Conservation (phyloP, 2,113 vertebrate genomes). For the Microcebus ravelobensis region DNA sequence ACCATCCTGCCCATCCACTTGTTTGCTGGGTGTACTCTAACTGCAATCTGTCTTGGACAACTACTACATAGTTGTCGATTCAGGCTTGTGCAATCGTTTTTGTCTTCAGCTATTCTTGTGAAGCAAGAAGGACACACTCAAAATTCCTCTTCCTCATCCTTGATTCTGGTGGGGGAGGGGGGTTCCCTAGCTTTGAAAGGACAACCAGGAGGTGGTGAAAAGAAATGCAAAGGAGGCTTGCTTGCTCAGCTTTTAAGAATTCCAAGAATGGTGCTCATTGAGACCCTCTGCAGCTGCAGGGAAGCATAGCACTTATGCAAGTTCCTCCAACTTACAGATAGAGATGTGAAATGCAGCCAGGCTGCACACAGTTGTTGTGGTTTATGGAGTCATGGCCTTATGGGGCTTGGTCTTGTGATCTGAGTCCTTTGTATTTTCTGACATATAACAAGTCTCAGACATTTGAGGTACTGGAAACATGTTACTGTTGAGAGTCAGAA, state of each 20-base stretch:
- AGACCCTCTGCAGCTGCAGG: too few relatives aligned
- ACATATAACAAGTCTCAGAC: neutral
- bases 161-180: neutral
- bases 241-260: neutral
- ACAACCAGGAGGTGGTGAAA: neutral
- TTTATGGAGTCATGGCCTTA: neutral
- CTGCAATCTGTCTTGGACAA: neutral
- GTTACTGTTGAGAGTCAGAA: neutral
- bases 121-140: neutral
- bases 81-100: neutral
- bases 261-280: too few relatives aligned
- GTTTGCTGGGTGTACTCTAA: neutral
- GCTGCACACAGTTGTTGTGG: rapidly evolving
- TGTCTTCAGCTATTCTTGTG: neutral
- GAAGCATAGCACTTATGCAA: rapidly evolving
- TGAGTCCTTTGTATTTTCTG: neutral
- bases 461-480: neutral
- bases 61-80: neutral
- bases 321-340: neutral
- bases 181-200: neutral
- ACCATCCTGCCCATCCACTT: rapidly evolving
- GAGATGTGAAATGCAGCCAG: rapidly evolving
- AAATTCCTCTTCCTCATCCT: neutral
- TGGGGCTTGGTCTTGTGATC: neutral
- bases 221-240: neutral